These are phyloP conservation scores for Bradysia coprophila DNA, from an alignment of 1,140 invertebrate genomes.

Conservation along the genomic window DNA sequence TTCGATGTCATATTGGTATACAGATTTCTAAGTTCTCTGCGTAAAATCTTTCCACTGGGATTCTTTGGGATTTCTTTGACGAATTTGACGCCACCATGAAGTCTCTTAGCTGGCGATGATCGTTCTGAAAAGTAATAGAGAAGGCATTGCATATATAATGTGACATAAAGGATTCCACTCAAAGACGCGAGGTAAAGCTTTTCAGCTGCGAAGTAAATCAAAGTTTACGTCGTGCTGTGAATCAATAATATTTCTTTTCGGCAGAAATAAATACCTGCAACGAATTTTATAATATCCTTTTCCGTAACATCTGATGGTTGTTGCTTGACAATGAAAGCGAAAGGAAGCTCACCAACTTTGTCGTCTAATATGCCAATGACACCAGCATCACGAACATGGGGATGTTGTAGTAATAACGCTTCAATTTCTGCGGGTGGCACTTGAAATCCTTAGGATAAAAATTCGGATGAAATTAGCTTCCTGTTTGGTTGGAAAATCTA, in stretches of 20 bases:
- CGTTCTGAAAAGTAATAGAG: neutral
- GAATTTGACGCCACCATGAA: conserved; percentile 42
- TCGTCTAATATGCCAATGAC: conserved; percentile 44
- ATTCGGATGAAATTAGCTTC: too few species aligned
- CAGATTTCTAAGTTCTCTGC: conserved; percentile 27
- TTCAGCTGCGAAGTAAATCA: too few species aligned
- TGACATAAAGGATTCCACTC: too few species aligned
- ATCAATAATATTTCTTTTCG: too few species aligned
- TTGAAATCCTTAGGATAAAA: conserved; percentile 22
- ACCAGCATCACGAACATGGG: conserved; percentile 39
- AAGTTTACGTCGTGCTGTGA: too few species aligned
- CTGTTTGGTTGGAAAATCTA: too few species aligned
- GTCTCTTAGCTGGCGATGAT: conserved; percentile 25
- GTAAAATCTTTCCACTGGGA: conserved; percentile 41
- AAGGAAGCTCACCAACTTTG: conserved; percentile 39
- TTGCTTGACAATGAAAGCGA: conserved; percentile 31
- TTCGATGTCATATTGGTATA: neutral
- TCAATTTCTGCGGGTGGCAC: conserved; percentile 48
- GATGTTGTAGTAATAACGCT: conserved; percentile 42
- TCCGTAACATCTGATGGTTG: conserved; percentile 16
- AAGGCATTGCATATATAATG: too few species aligned
- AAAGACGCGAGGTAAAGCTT: too few species aligned
- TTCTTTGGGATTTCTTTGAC: conserved; percentile 43
- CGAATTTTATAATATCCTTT: conserved; percentile 25
- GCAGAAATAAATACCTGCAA: conserved; percentile 24